Percentiles rank a stretch among this genome's conserved stretches.
phyloP scores from a whole-genome alignment of 2,888 invertebrate genomes.

The Nudaria mundana region DNA sequence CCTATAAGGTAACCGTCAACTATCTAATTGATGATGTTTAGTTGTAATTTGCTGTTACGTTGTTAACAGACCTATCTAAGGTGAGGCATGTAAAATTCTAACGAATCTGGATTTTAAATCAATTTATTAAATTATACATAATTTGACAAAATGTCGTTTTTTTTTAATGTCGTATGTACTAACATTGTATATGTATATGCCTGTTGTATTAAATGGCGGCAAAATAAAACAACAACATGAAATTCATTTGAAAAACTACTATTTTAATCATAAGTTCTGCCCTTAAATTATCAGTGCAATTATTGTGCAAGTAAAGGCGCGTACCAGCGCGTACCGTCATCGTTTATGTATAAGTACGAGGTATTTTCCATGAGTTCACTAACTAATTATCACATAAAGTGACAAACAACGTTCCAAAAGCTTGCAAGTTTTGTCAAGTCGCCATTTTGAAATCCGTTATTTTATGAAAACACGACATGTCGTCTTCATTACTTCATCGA shows the following conservation, averaged over 20 bases:
- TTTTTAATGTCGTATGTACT: not conserved
- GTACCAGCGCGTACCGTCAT: too few relatives aligned
- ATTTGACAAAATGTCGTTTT: not conserved
- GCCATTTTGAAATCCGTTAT: not conserved
- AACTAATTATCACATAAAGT: too few relatives aligned
- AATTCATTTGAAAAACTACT: not conserved
- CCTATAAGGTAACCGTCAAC: not conserved
- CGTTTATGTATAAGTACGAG: too few relatives aligned
- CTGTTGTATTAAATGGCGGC: too few relatives aligned
- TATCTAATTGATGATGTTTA: too few relatives aligned
- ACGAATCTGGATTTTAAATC: not conserved
- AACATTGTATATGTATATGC: too few relatives aligned
- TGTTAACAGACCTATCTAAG: not conserved
- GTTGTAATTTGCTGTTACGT: not conserved
- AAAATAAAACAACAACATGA: not conserved
- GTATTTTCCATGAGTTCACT: slow-evolving; percentile 3
- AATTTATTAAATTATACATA: not conserved
- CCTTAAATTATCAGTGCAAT: too few relatives aligned
- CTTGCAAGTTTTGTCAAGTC: not conserved
- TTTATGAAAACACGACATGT: too few relatives aligned
- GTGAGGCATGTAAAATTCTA: not conserved
- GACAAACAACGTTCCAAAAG: not conserved
- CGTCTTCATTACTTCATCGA: slow-evolving; percentile 32
- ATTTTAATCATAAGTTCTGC: not conserved
- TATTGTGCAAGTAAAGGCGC: too few relatives aligned